These are phyloP conservation scores for Scaptomyza tumidula DNA, from an alignment of 2,888 invertebrate genomes.

Conservation along the genomic window DNA sequence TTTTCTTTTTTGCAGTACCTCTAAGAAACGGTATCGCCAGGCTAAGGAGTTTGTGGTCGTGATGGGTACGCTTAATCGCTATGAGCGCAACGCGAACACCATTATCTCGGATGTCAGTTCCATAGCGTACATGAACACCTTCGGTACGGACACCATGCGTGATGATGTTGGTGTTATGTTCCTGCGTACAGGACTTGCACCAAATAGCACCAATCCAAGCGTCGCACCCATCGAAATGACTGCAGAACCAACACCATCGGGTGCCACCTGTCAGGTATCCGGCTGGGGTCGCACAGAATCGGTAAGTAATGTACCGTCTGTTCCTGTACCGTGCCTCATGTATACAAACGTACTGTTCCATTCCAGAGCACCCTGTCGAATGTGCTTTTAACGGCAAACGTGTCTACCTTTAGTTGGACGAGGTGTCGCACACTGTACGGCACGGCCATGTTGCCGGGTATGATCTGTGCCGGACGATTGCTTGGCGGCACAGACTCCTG, in stretches of 20 bases:
- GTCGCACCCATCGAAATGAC: slow-evolving; percentile 70
- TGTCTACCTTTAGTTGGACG: slow-evolving; percentile 64
- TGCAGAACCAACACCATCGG: slow-evolving; percentile 54
- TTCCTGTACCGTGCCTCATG: not conserved
- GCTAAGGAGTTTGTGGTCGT: slow-evolving; percentile 81
- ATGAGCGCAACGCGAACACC: slow-evolving; percentile 70
- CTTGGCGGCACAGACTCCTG: slow-evolving; percentile 81
- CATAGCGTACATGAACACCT: slow-evolving; percentile 75
- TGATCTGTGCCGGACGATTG: slow-evolving; percentile 81
- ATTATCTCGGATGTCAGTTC: slow-evolving; percentile 77
- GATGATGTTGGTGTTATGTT: slow-evolving; percentile 82
- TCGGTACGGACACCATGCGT: slow-evolving; percentile 75
- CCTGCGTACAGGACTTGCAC: slow-evolving; percentile 62
- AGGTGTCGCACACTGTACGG: slow-evolving; percentile 68
- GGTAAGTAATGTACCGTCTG: slow-evolving; percentile 49
- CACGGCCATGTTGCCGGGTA: slow-evolving; percentile 66
- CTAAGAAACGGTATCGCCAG: slow-evolving; percentile 73
- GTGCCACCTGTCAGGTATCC: slow-evolving; percentile 77
- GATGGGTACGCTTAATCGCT: slow-evolving; percentile 82
- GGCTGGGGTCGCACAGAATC: slow-evolving; percentile 82
- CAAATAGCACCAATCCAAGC: slow-evolving; percentile 65
- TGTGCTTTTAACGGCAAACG: slow-evolving; percentile 74
- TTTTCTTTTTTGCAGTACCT: slow-evolving; percentile 47
- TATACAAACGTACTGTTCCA: not conserved
- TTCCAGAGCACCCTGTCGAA: slow-evolving; percentile 64